Conservation (phyloP, 2,888 invertebrate species). For the Trissoscelio sp. region DNA sequence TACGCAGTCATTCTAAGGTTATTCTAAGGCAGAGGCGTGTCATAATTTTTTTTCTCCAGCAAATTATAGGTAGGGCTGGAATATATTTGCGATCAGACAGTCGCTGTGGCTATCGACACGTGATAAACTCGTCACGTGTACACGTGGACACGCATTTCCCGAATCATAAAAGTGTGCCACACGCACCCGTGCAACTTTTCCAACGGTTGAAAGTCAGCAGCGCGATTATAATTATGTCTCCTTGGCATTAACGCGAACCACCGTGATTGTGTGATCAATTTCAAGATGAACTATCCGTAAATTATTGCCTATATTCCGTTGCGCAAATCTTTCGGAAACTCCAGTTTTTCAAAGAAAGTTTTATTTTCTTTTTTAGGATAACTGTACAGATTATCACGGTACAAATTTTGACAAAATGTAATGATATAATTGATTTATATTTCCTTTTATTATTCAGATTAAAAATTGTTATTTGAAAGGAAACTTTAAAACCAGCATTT, state of each 20-base stretch:
- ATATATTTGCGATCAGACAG: conserved; percentile 17
- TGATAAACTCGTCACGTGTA: conserved; percentile 58
- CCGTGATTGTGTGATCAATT: conserved; percentile 36
- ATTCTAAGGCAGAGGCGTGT: conserved; percentile 50
- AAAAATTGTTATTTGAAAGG: too few relatives aligned
- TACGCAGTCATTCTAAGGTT: conserved; percentile 40
- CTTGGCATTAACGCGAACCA: conserved; percentile 50
- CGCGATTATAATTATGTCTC: conserved; percentile 30
- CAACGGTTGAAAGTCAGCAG: conserved; percentile 45
- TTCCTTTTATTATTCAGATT: too few relatives aligned
- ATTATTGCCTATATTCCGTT: conserved; percentile 11
- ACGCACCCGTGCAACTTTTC: conserved; percentile 52
- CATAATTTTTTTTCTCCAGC: conserved; percentile 33
- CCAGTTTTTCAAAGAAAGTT: too few relatives aligned
- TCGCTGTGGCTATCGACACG: conserved; percentile 45
- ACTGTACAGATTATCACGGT: too few relatives aligned
- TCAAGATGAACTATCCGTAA: conserved; percentile 36
- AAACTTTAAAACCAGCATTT: too few relatives aligned
- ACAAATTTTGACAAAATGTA: too few relatives aligned
- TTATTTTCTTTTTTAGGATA: too few relatives aligned
- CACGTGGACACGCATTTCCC: conserved; percentile 61
- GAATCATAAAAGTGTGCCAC: conserved; percentile 52
- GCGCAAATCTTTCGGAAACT: conserved; percentile 5
- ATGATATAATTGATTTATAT: too few relatives aligned
- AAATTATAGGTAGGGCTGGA: conserved; percentile 55